Conservation (phyloP, 1,140 invertebrate genomes). For the Brachionus calyciflorus region DNA sequence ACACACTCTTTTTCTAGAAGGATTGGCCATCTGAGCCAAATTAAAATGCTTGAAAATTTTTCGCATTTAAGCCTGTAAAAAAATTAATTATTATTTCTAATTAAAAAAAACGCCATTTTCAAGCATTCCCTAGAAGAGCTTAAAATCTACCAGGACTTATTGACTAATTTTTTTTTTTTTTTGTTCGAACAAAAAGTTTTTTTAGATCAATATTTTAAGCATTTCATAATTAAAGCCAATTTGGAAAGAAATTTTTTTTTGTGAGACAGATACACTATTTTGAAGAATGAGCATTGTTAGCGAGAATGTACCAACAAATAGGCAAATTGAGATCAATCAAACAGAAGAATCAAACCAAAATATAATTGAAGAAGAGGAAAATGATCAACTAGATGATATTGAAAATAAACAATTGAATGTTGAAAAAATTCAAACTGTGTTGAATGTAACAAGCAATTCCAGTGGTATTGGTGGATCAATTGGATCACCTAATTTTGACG, state of each 20-base stretch:
- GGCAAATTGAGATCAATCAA: slow-evolving; percentile 14
- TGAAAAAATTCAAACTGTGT: neutral
- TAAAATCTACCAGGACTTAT: neutral
- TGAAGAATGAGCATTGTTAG: neutral
- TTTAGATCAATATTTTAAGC: slow-evolving; percentile 37
- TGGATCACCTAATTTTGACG: slow-evolving; percentile 19
- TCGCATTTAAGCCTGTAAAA: too few relatives aligned
- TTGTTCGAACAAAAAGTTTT: neutral
- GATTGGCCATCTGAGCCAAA: too few relatives aligned
- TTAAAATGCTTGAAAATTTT: too few relatives aligned
- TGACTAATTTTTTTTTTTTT: neutral
- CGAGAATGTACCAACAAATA: neutral
- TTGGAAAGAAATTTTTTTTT: neutral
- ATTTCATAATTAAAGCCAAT: slow-evolving; percentile 26
- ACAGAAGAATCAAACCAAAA: neutral
- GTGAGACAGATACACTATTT: neutral
- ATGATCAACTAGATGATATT: neutral
- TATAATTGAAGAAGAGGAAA: slow-evolving; percentile 1
- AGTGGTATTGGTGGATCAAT: slow-evolving; percentile 19
- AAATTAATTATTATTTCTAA: too few relatives aligned
- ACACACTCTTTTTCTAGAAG: too few relatives aligned
- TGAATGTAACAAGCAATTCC: slow-evolving; percentile 3
- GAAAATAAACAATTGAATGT: neutral
- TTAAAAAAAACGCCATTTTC: too few relatives aligned
- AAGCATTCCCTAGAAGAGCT: neutral